Conservation (phyloP, 2,113 vertebrate genomes). For the Silurus asotus region DNA sequence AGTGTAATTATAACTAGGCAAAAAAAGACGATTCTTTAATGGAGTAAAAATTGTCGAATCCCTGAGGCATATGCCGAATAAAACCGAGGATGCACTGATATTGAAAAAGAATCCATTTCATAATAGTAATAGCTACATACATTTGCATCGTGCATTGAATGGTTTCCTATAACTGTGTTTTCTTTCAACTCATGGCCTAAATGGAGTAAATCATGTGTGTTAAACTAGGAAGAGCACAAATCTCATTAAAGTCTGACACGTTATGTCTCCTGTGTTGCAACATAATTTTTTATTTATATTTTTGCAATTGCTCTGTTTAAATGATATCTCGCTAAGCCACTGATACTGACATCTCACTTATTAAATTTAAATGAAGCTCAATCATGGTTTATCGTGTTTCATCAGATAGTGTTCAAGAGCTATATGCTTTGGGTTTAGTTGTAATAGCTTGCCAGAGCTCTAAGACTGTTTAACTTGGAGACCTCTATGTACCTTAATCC, state of each 20-base stretch:
- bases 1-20: background rate
- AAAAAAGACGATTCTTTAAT: background rate
- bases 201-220: background rate
- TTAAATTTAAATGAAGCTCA: background rate
- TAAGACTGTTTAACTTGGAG: slow-evolving; percentile 3
- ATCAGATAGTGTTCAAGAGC: background rate
- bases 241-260: background rate
- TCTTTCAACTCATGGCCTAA: background rate
- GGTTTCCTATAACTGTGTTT: background rate
- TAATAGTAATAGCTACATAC: background rate
- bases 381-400: background rate
- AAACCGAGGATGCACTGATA: background rate
- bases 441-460: background rate
- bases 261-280: background rate
- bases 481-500: background rate
- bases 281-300: background rate
- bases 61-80: background rate
- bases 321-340: background rate
- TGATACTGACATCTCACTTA: background rate
- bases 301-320: background rate
- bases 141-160: background rate
- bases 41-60: background rate
- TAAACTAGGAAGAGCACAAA: background rate
- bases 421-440: slow-evolving; percentile 9
- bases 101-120: background rate